phyloP scores from a whole-genome alignment of 1,140 invertebrate species.

The Caenorhabditis remanei region DNA sequence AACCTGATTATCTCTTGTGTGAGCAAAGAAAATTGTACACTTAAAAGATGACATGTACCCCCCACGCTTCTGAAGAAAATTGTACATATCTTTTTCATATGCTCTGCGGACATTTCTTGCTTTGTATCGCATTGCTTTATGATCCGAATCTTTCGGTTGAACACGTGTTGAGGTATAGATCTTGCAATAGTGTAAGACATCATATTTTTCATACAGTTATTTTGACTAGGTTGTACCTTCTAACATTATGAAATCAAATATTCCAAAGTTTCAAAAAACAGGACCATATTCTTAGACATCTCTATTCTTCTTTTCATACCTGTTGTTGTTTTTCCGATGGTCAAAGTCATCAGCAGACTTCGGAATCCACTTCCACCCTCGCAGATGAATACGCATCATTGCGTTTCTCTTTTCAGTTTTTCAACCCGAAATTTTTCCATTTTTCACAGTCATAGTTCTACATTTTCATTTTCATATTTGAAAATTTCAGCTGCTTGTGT shows the following conservation, averaged over 20 bases:
- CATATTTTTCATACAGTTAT: no score
- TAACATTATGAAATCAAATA: no score
- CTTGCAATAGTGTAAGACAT: background rate
- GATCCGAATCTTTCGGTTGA: background rate
- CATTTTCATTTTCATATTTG: background rate
- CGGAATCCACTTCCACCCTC: slow-evolving; percentile 28
- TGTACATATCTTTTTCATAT: background rate
- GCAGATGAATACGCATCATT: slow-evolving; percentile 13
- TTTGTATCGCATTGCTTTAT: background rate
- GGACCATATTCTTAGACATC: background rate
- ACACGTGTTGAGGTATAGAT: background rate
- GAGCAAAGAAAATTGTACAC: slow-evolving; percentile 33
- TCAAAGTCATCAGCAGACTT: background rate
- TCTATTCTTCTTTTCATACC: background rate
- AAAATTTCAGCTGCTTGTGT: no score
- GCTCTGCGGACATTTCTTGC: background rate
- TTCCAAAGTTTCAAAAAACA: no score
- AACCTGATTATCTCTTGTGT: slow-evolving; percentile 48
- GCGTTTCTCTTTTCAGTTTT: background rate
- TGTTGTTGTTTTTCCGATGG: background rate
- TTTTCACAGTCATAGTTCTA: background rate
- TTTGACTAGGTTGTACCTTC: no score
- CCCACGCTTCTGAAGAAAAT: background rate
- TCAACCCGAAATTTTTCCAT: background rate
- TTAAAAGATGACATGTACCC: slow-evolving; percentile 39